Evolutionary conservation across 1,140 invertebrate genomes (phyloP), one percentile per base, ranked within the genome.

Genomic region (Mercenaria mercenaria): DNA sequence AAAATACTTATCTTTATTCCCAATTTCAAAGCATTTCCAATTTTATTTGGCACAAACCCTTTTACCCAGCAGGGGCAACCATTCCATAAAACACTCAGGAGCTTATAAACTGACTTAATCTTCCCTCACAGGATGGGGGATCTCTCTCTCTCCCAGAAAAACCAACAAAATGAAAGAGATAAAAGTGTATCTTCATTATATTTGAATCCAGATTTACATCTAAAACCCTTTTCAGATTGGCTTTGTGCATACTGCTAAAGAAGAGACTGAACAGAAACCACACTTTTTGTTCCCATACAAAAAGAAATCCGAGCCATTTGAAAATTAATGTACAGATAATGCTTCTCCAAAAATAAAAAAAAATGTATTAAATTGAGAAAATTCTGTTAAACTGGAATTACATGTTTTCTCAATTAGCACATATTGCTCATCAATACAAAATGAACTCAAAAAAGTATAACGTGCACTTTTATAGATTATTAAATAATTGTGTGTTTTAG

Each of bases 1-100:
- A 72, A 72, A 72, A 72, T 8, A 72, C 34, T 72, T 72, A 72
- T 72, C 67, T 72, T 72, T 72, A 39, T 37, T 72, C 10, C 34
- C 39, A 39, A 39, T 39, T 72, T 72, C 67, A 72, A 72, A 72
- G 67, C 8, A 13, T n/a, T 72, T 72, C 67, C 34, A 39, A 72
- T 41, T 18, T 39, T 37, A 20, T 41, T 72, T 72, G 67, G 67
- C 67, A 72, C 10, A 26, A 41, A 72, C 67, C 34, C 34, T 72
- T 72, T 20, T 39, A 39, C 67, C 4, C 67, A 72, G 67, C 67
- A 72, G 67, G 67, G 67, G 67, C 18, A 34, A n/a, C 67, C 37
- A 72, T 72, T 72, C 39, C 67, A 72, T 72, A 15, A 37, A 72
- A 72, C 67, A 72, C 67, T 72, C 34, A 39, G 8, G 18, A 39